These are phyloP conservation scores for Pangasius sanitwongsei DNA, from an alignment of 2,797 vertebrate species.

Conservation along the genomic window DNA sequence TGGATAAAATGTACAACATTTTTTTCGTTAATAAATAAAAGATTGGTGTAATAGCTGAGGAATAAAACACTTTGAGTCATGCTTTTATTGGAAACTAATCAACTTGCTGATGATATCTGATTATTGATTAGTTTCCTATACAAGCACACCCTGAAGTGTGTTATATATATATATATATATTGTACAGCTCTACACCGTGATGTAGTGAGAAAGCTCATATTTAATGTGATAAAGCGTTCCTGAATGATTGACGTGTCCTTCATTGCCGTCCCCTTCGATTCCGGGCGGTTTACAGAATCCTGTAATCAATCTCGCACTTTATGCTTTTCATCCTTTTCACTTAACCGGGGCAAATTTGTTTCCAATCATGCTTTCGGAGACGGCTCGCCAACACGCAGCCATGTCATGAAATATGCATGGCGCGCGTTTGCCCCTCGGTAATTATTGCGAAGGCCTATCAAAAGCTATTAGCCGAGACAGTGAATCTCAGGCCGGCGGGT, in stretches of 20 bases:
- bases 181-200: neutral
- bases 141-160: too few relatives aligned
- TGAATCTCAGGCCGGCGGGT: conserved; percentile 78
- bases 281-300: neutral
- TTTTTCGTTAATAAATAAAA: neutral
- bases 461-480: conserved; percentile 81
- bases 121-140: neutral
- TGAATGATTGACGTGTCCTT: neutral
- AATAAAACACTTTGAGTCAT: neutral
- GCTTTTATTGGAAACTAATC: neutral
- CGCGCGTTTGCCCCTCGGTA: conserved; percentile 79
- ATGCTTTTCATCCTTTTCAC: conserved; percentile 66
- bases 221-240: neutral
- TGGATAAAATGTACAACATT: neutral
- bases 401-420: conserved; percentile 81
- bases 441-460: conserved; percentile 82
- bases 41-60: neutral
- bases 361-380: conserved; percentile 66
- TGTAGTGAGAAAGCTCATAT: neutral
- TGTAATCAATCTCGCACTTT: conserved; percentile 66
- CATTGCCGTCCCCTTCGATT: neutral
- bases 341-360: conserved; percentile 69
- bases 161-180: too few relatives aligned
- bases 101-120: too few relatives aligned
- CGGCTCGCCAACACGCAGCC: conserved; percentile 75